Evolutionary conservation across 2,113 vertebrate species (phyloP).

Genomic region (Hemiscyllium ocellatum): DNA sequence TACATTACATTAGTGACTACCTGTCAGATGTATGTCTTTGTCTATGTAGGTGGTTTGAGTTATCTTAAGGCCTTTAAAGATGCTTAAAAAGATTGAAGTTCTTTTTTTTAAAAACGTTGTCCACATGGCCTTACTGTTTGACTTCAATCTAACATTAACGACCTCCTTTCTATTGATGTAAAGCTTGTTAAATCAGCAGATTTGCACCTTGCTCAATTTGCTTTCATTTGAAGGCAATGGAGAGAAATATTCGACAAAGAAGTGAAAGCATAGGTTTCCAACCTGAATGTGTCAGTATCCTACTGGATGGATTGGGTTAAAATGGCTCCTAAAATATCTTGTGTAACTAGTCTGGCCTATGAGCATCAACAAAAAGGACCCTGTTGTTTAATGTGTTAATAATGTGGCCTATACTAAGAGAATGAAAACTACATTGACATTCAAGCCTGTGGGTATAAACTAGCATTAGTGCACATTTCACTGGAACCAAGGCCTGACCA

Average conservation of each 20-base stretch:
- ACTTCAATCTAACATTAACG: not conserved
- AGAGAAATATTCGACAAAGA: not conserved
- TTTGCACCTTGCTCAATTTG: not conserved
- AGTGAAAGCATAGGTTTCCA: not conserved
- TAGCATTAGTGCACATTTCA: slow-evolving; percentile 26
- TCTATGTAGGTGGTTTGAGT: not conserved
- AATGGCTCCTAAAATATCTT: not conserved
- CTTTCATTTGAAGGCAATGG: not conserved
- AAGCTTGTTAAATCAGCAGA: not conserved
- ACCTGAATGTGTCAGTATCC: not conserved
- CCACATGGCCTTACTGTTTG: not conserved
- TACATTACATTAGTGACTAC: not conserved
- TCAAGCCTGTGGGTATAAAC: slow-evolving; percentile 31
- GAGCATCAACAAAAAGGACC: not conserved
- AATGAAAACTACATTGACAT: slow-evolving; percentile 29
- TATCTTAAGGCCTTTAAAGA: not conserved
- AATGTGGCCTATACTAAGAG: slow-evolving; percentile 4
- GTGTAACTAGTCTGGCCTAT: not conserved
- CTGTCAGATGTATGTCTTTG: not conserved
- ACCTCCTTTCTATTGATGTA: not conserved
- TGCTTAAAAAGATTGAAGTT: not conserved
- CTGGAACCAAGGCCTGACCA: slow-evolving; percentile 1
- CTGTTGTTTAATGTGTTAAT: slow-evolving; percentile 16
- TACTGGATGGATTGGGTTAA: not conserved
- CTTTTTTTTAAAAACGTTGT: not conserved